Percentiles rank a stretch among this genome's conserved stretches.
Evolutionary conservation across 2,797 vertebrate species (phyloP).

Genomic region (Pempheris klunzingeri): DNA sequence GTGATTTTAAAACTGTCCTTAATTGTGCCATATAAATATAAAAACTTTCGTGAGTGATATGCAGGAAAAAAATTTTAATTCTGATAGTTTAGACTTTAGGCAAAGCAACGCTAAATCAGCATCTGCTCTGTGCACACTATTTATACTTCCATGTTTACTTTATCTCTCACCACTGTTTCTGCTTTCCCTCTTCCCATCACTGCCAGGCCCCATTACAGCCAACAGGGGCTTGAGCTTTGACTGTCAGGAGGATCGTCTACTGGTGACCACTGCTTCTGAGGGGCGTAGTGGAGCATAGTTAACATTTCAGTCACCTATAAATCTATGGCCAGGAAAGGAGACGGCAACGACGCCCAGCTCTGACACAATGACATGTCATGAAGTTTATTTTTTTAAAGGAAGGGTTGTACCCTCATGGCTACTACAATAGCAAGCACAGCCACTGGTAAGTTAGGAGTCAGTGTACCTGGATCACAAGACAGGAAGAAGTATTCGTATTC

Average conservation of each 20-base stretch:
- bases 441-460: background rate
- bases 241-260: constrained; percentile 1
- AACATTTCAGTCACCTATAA: constrained; percentile 54
- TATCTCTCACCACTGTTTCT: constrained; percentile 20
- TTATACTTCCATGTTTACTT: constrained; percentile 44
- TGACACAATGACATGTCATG: constrained; percentile 65
- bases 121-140: constrained; percentile 22
- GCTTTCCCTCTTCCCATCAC: constrained; percentile 7
- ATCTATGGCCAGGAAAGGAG: constrained; percentile 54
- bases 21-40: background rate
- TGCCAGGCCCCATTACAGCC: background rate
- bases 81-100: constrained; percentile 20
- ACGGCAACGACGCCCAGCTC: constrained; percentile 34
- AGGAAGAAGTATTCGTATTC: no score
- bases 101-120: constrained; percentile 35
- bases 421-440: constrained; percentile 28
- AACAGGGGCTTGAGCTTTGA: background rate
- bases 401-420: constrained; percentile 23
- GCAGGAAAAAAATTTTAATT: background rate
- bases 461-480: background rate
- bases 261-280: constrained; percentile 35
- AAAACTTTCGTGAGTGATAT: background rate
- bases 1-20: background rate
- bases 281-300: constrained; percentile 43
- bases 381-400: constrained; percentile 56